Evolutionary conservation across 2,797 vertebrate genomes (phyloP).

Genomic region (Crenuchus spilurus): DNA sequence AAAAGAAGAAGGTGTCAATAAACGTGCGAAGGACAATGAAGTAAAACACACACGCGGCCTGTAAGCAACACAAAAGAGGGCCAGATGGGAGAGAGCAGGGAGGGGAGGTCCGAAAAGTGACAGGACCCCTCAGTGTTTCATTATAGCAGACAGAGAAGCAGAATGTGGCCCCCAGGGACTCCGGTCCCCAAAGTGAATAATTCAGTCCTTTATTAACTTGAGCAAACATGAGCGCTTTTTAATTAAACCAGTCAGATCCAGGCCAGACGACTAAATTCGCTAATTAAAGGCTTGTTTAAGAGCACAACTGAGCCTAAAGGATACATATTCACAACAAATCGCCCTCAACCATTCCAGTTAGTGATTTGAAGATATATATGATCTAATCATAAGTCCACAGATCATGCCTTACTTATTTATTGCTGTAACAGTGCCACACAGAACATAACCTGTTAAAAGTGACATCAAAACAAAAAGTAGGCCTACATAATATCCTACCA

Average conservation of each 20-base stretch:
- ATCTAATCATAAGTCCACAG: too few species aligned
- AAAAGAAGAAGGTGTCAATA: constrained; percentile 78
- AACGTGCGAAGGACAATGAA: constrained; percentile 86
- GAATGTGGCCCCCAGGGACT: constrained; percentile 75
- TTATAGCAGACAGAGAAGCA: constrained; percentile 75
- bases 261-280: constrained; percentile 48
- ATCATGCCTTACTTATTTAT: too few species aligned
- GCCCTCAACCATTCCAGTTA: neutral
- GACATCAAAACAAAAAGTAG: too few species aligned
- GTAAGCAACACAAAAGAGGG: constrained; percentile 76
- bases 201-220: constrained; percentile 81
- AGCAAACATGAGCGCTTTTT: constrained; percentile 81
- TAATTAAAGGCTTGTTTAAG: constrained; percentile 37
- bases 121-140: constrained; percentile 74
- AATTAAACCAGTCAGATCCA: constrained; percentile 72
- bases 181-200: constrained; percentile 77
- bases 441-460: too few species aligned
- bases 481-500: too few species aligned
- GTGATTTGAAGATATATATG: too few species aligned
- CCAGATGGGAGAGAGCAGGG: constrained; percentile 84
- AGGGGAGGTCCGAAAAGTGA: constrained; percentile 64
- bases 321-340: neutral
- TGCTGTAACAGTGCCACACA: too few species aligned
- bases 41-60: constrained; percentile 75
- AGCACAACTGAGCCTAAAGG: constrained; percentile 7